phyloP scores from a whole-genome alignment of 1,140 invertebrate genomes.

The Diabrotica undecimpunctata region DNA sequence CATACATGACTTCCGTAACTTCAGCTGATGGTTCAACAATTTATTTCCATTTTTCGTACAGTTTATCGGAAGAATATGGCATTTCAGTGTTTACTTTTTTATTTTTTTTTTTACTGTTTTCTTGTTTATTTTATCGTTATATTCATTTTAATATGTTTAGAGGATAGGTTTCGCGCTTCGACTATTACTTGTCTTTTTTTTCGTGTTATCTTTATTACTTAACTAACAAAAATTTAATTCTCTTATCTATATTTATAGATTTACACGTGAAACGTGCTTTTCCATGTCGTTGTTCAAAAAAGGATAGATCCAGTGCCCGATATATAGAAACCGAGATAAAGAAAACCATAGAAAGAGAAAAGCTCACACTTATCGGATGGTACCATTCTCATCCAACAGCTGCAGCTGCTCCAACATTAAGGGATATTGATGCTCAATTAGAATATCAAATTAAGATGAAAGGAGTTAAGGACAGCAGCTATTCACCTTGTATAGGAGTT shows the following conservation, averaged over 20 bases:
- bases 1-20: no score
- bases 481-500: constrained; percentile 88
- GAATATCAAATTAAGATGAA: constrained; percentile 95
- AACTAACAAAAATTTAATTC: no score
- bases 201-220: no score
- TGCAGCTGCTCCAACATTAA: constrained; percentile 80
- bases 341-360: constrained; percentile 74
- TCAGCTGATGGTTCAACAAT: no score
- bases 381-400: constrained; percentile 94
- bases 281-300: constrained; percentile 79
- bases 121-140: no score
- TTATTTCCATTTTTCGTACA: no score
- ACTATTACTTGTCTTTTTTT: no score
- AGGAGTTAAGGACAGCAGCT: constrained; percentile 81
- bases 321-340: constrained; percentile 79
- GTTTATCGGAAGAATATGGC: no score
- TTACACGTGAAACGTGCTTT: constrained; percentile 83
- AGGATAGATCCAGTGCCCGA: constrained; percentile 67
- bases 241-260: constrained; percentile 58
- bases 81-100: no score
- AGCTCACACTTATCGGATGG: constrained; percentile 85
- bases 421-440: constrained; percentile 88
- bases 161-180: no score
- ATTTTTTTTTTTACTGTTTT: no score
- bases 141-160: no score